Evolutionary conservation across 92 coral and sea anemone genomes (phyloP), one percentile per base, ranked within the genome.

Genomic region (Palythoa grandis): DNA sequence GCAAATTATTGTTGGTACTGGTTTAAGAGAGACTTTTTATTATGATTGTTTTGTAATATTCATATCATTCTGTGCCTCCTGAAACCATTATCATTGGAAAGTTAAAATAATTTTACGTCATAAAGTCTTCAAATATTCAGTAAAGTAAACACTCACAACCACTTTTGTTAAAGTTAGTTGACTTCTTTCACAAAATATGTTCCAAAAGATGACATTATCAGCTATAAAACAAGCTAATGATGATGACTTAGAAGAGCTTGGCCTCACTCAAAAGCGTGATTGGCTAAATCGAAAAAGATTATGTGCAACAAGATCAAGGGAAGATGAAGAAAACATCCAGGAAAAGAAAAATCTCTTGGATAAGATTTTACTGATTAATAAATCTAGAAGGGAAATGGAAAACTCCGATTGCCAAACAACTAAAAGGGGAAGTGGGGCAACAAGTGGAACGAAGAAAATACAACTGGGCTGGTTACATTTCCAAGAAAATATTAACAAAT

Each of bases 391-490:
- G 74, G 83, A 79, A 83, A 57, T 43, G 40, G 83, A 80, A 68
- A 73, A 82, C 25, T 63, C 87, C 56, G 35, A 74, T 77, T 25
- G 71, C 43, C 40, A 69, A 25, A 69, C 77, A 50, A 50, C 58
- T 76, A 83, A 70, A 70, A 76, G 69, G 70, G 22, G 72, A 52
- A 75, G 53, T 83, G 78, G 54, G 16, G 78, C 57, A 48, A 75
- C 63, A 20, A 60, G 53, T 67, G 82, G 68, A 22, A 72, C 82
- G 53, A 82, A 60, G 57, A 88, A 80, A 74, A 69, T 88, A 53
- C 87, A 88, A 17, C 24, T 88, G 13, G 90, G 90, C 15, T 88
- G 91, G 87, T 82, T 88, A 29, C 84, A 88, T 48, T 82, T 72
- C 47, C 52, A 65, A 53, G 83, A 82, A 66, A 66, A 60, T n/a